Evolutionary conservation across 2,797 vertebrate species (phyloP).

Genomic region (Xyrichtys novacula): DNA sequence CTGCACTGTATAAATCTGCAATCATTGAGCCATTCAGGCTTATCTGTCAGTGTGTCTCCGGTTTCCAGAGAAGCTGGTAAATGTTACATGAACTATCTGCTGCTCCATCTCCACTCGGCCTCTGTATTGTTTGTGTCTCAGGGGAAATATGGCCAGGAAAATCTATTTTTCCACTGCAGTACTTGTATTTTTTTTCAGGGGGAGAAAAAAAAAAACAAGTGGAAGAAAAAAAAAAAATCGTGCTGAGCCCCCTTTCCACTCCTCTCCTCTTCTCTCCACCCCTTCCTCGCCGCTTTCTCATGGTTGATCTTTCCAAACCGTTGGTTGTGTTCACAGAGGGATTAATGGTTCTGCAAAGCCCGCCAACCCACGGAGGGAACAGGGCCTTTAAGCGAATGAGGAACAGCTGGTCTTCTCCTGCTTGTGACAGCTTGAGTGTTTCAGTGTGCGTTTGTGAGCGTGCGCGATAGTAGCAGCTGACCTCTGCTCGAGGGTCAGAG

Average conservation of each 20-base stretch:
- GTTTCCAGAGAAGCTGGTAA: constrained; percentile 64
- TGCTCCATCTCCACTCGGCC: constrained; percentile 62
- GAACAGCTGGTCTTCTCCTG: constrained; percentile 77
- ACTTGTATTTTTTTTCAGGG: constrained; percentile 27
- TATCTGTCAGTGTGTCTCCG: constrained; percentile 48
- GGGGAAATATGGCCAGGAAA: constrained; percentile 69
- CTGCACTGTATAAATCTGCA: not conserved
- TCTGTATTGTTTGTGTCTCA: constrained; percentile 66
- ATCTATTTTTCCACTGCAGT: constrained; percentile 66
- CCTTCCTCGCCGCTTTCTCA: constrained; percentile 54
- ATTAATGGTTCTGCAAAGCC: constrained; percentile 74
- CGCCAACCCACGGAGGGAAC: constrained; percentile 69
- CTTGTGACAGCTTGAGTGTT: constrained; percentile 67
- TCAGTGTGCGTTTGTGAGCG: constrained; percentile 34
- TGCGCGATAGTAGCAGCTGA: constrained; percentile 48
- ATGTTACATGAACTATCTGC: constrained; percentile 73
- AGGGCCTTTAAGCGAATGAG: constrained; percentile 69
- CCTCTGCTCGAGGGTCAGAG: constrained; percentile 52
- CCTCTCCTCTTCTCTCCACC: constrained; percentile 6
- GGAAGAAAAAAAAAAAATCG: constrained; percentile 55
- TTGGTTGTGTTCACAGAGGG: constrained; percentile 68
- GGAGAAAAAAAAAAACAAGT: constrained; percentile 19
- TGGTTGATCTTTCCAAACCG: constrained; percentile 73
- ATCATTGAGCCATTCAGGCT: constrained; percentile 8
- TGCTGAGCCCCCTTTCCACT: constrained; percentile 30